Conservation (phyloP, 2,888 invertebrate species). For the Branchellion lobata region DNA sequence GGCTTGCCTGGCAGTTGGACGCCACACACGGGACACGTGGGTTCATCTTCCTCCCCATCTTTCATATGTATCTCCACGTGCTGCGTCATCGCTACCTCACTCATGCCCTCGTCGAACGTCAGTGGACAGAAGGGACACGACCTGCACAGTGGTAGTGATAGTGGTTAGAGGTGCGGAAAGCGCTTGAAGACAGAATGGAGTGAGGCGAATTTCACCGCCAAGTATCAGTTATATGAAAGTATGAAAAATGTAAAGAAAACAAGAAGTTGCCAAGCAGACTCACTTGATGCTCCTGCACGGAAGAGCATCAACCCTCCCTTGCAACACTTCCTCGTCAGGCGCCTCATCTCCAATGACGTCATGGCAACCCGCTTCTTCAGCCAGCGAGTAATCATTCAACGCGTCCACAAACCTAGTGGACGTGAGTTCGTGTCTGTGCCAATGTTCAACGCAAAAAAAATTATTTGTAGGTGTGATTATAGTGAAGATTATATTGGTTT, state of each 20-base stretch:
- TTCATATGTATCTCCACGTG: constrained; percentile 27
- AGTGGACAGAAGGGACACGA: constrained; percentile 32
- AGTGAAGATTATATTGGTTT: no score
- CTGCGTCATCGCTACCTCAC: not conserved
- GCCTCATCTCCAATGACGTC: no score
- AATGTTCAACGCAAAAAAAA: not conserved
- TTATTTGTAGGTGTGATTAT: not conserved
- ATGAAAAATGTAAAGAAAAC: no score
- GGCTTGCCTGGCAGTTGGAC: not conserved
- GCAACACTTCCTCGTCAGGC: no score
- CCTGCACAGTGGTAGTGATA: not conserved
- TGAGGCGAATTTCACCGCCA: no score
- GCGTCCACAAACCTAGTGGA: constrained; percentile 6
- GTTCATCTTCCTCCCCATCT: not conserved
- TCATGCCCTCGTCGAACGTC: constrained; percentile 7
- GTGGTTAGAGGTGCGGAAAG: no score
- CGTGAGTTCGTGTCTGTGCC: not conserved
- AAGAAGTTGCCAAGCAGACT: no score
- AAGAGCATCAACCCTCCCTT: no score
- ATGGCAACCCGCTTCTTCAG: no score
- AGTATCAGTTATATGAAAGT: no score
- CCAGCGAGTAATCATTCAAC: not conserved
- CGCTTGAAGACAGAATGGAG: no score
- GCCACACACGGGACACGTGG: constrained; percentile 12
- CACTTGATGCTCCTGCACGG: no score